phyloP scores from a whole-genome alignment of 2,797 vertebrate genomes.

The Malacoraja senta region DNA sequence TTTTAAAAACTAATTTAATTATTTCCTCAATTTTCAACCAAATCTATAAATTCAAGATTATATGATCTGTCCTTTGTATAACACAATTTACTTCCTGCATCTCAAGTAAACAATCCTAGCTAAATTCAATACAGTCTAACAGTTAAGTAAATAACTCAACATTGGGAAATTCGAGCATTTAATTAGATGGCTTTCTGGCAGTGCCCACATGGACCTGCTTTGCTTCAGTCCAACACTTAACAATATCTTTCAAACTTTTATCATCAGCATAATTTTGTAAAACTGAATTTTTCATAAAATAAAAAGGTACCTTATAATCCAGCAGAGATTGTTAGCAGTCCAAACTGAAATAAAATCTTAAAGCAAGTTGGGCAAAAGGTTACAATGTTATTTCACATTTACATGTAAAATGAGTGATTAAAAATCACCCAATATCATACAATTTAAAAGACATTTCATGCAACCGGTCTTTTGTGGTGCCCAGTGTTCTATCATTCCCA shows the following conservation, averaged over 20 bases:
- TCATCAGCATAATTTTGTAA: neutral
- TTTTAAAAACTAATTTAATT: neutral
- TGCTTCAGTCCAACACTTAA: neutral
- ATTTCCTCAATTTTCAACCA: neutral
- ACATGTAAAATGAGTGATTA: neutral
- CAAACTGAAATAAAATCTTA: neutral
- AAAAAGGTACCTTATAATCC: neutral
- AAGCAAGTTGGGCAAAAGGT: neutral
- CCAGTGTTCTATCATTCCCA: neutral
- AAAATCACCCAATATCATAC: neutral
- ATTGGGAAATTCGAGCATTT: neutral
- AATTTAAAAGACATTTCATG: neutral
- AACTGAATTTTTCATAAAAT: neutral
- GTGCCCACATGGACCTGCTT: neutral
- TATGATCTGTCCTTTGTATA: neutral
- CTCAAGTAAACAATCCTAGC: neutral
- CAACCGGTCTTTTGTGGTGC: conserved; percentile 9
- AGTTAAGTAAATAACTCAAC: neutral
- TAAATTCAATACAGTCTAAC: neutral
- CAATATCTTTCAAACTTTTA: neutral
- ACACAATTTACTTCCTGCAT: neutral
- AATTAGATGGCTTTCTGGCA: neutral
- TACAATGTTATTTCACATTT: neutral
- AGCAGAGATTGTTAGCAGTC: neutral
- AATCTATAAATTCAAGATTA: neutral